Percentiles rank a stretch among this genome's conserved stretches.
These are phyloP conservation scores for Ianthella basta DNA, from an alignment of 37 sponge, comb jelly and placozoan genomes.

Conservation along the genomic window DNA sequence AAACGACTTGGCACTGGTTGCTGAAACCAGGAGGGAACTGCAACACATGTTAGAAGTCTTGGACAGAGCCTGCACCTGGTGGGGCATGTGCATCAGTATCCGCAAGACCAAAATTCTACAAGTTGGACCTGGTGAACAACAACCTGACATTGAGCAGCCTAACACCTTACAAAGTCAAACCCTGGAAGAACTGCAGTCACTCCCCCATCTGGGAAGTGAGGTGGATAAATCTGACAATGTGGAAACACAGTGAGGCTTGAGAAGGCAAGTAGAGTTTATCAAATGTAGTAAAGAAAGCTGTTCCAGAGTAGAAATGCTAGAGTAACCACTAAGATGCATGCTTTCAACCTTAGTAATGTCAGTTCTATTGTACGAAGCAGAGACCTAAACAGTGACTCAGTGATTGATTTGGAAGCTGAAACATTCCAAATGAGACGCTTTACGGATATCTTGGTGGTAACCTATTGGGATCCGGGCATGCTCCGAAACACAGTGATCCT, in stretches of 20 bases:
- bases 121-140: not conserved
- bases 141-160: not conserved
- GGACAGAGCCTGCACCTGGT: too few relatives aligned
- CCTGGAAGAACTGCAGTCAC: not conserved
- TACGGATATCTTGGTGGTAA: not conserved
- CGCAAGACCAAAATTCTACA: not conserved
- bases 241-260: conserved; percentile 4
- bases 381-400: not conserved
- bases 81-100: not conserved
- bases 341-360: not conserved
- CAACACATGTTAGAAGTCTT: too few relatives aligned
- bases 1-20: too few relatives aligned
- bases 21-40: too few relatives aligned
- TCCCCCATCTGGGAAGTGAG: not conserved
- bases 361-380: not conserved
- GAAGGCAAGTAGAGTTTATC: not conserved
- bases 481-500: not conserved
- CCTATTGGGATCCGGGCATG: not conserved
- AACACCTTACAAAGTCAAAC: not conserved
- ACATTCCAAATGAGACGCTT: conserved; percentile 10
- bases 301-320: not conserved
- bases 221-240: not conserved
- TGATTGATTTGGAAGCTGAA: not conserved
- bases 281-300: not conserved
- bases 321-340: not conserved